A percentile compares a stretch with the other conserved stretches of the same genome.
Conservation (phyloP, 2,888 invertebrate genomes). For the Scotopteryx bipunctaria region DNA sequence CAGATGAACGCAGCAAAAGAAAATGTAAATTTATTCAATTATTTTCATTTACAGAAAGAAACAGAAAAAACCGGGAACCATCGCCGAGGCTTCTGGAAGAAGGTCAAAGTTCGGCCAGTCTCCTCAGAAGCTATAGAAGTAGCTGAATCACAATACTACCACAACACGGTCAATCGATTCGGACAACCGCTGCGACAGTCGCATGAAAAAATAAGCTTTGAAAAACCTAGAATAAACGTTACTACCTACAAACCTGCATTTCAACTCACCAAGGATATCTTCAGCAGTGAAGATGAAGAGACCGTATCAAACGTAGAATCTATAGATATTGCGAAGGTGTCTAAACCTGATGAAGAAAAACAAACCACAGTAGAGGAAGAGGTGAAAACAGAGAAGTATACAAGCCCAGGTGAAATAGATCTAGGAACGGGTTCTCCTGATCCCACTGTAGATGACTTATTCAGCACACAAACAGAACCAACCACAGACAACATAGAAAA, state of each 20-base stretch:
- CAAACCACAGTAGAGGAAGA: slow-evolving; percentile 42
- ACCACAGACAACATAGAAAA: slow-evolving; percentile 45
- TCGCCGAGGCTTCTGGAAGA: slow-evolving; percentile 89
- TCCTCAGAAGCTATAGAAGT: slow-evolving; percentile 87
- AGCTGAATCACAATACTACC: slow-evolving; percentile 89
- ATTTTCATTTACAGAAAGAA: slow-evolving; percentile 56
- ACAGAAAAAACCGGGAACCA: slow-evolving; percentile 60
- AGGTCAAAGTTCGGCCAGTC: slow-evolving; percentile 85
- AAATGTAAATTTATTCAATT: no score
- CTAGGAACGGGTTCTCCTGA: slow-evolving; percentile 70
- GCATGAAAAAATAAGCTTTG: slow-evolving; percentile 52
- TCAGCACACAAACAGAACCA: slow-evolving; percentile 61
- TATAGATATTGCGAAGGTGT: slow-evolving; percentile 62
- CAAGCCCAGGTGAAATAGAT: slow-evolving; percentile 69
- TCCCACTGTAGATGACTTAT: slow-evolving; percentile 61
- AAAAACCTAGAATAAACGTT: slow-evolving; percentile 51
- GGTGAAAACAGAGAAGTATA: slow-evolving; percentile 48
- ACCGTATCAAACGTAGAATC: slow-evolving; percentile 32
- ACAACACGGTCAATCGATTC: slow-evolving; percentile 83
- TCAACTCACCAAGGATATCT: slow-evolving; percentile 61
- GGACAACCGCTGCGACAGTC: slow-evolving; percentile 53
- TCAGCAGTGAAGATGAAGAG: slow-evolving; percentile 51
- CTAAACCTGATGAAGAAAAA: slow-evolving; percentile 36
- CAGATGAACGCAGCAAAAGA: no score
- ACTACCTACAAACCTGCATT: slow-evolving; percentile 72